Percentiles rank a stretch among this genome's conserved stretches.
Evolutionary conservation across 2,797 vertebrate species (phyloP).

Genomic region (Propithecus perrieri): DNA sequence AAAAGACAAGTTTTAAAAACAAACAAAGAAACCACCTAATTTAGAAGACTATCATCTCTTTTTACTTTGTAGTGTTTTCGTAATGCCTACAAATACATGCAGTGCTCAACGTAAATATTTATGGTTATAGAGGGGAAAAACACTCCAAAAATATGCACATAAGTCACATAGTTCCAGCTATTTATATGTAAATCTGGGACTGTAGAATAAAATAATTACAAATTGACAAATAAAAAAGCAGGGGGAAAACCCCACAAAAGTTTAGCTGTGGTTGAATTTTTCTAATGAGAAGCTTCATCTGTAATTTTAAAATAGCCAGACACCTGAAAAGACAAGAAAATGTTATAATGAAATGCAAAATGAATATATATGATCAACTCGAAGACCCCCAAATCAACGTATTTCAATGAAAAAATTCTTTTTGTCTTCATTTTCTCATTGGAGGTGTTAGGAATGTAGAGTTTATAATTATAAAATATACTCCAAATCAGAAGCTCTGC

Average conservation of each 20-base stretch:
- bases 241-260: background rate
- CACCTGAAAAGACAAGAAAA: conserved; percentile 70
- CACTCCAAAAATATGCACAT: background rate
- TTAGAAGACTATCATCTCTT: background rate
- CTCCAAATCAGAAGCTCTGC: background rate
- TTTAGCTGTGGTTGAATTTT: background rate
- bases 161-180: background rate
- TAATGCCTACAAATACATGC: background rate
- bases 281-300: conserved; percentile 30
- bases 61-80: background rate
- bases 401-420: background rate
- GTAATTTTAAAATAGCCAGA: conserved; percentile 25
- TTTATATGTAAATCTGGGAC: background rate
- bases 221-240: background rate
- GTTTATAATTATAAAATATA: background rate
- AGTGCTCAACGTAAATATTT: background rate
- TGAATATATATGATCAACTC: background rate
- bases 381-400: background rate
- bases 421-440: background rate
- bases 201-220: background rate
- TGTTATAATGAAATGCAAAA: background rate
- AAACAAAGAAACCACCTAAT: background rate
- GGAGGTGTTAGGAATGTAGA: background rate
- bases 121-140: background rate
- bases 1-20: background rate